Base-by-base conservation (phyloP, 2,797 vertebrate genomes). In the Chelonia mydas region DNA sequence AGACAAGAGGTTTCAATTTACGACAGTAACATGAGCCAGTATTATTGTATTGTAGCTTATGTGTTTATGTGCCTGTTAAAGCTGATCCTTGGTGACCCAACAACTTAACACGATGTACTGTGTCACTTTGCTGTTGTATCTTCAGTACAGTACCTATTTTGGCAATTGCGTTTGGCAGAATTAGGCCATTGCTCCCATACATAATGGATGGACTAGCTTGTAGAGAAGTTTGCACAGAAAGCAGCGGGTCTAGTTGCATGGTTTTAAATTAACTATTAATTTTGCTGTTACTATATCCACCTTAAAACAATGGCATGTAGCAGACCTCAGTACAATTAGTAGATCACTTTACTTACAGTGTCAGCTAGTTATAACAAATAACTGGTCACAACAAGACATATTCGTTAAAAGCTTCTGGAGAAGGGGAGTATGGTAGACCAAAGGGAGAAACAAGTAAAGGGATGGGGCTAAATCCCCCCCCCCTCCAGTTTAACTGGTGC, bases 181-280 rank as follows among this genome's bases (percentile, higher is more conserved):
- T 83, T 7, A 1, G 93, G 89, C 65, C 27, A 13, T 54, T 49
- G 83, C 93, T 59, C 31, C 95, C 87, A 65, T 98, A 4, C 94
- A 98, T 97, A 97, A 98, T 97, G 86, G 68, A 98, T 61, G 10
- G 37, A 77, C 57, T 23, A 0, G 91, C 92, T 89, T 17, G 78
- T 81, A 61, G n/a, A 15, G 86, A 87, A 86, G 57, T 93, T 96
- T 97, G 96, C 87, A 80, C 65, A 25, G 1, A 59, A 93, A 50
- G 86, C 90, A 4, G 81, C 2, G 2, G 89, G 87, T 96, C 92
- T 12, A 1, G 45, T 95, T 94, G 77, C 97, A 54, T 1, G 74
- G 16, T 83, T 94, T 85, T 21, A 3, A n/a, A 95, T 98, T 85
- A 97, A 97, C 80, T 97, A 98, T 98, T 98, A 1, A 97, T 97